Conservation (phyloP, 2,113 vertebrate species). For the Dermatemys mawii region DNA sequence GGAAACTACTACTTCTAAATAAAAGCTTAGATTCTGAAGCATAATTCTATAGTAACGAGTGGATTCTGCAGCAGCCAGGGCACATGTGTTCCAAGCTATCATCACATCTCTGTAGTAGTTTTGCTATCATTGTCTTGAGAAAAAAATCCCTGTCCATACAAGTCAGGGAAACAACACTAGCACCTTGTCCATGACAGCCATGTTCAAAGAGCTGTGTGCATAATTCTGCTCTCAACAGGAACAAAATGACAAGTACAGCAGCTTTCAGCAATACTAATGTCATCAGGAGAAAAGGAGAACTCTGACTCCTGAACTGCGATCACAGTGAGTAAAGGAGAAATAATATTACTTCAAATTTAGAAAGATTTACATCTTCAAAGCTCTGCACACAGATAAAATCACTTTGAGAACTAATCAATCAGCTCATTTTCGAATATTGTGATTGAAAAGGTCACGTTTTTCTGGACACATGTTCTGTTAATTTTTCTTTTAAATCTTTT, state of each 20-base stretch:
- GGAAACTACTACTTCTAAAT: neutral
- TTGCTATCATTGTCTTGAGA: neutral
- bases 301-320: neutral
- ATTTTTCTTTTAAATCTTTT: neutral
- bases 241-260: neutral
- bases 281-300: neutral
- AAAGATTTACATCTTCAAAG: neutral
- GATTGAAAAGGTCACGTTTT: neutral
- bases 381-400: neutral
- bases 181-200: neutral
- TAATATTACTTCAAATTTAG: neutral
- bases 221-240: neutral
- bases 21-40: neutral
- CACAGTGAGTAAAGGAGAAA: neutral
- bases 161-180: neutral
- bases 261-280: neutral
- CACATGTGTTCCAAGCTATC: neutral
- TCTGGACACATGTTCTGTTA: neutral
- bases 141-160: neutral
- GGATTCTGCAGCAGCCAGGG: neutral
- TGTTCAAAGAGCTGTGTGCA: neutral
- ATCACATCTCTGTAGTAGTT: neutral
- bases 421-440: neutral
- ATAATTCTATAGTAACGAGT: neutral
- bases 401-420: neutral